Conservation (phyloP, 2,888 invertebrate species). For the Dolichomitus sp. region DNA sequence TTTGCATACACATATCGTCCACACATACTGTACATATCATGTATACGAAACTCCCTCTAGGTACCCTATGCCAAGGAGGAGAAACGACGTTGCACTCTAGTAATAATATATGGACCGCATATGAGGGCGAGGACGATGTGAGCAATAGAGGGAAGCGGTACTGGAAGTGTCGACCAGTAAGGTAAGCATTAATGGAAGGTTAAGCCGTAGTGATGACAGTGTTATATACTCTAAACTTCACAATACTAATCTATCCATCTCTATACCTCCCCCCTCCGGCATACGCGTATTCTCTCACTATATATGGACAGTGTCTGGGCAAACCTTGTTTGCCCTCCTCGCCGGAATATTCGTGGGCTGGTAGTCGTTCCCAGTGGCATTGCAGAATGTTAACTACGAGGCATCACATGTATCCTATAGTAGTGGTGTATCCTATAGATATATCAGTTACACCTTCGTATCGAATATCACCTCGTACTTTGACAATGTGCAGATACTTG, state of each 20-base stretch:
- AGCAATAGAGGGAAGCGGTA: neutral
- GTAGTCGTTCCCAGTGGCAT: neutral
- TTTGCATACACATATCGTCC: neutral
- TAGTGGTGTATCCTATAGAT: neutral
- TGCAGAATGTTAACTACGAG: neutral
- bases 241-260: conserved; percentile 33
- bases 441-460: conserved; percentile 4
- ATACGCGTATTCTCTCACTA: neutral
- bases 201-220: neutral
- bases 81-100: conserved; percentile 28
- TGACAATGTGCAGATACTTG: conserved; percentile 7
- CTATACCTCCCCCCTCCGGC: neutral
- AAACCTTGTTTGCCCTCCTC: conserved; percentile 9
- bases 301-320: neutral
- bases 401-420: conserved; percentile 1
- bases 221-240: conserved; percentile 7
- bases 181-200: conserved; percentile 33
- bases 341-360: conserved; percentile 4
- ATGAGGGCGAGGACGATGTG: conserved; percentile 6
- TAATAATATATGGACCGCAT: conserved; percentile 5
- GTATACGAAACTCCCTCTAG: conserved; percentile 9
- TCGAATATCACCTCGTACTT: neutral
- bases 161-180: conserved; percentile 12
- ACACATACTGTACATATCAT: neutral
- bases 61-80: neutral